Evolutionary conservation across 2,797 vertebrate genomes (phyloP).

Genomic region (Mionectes olivaceus): DNA sequence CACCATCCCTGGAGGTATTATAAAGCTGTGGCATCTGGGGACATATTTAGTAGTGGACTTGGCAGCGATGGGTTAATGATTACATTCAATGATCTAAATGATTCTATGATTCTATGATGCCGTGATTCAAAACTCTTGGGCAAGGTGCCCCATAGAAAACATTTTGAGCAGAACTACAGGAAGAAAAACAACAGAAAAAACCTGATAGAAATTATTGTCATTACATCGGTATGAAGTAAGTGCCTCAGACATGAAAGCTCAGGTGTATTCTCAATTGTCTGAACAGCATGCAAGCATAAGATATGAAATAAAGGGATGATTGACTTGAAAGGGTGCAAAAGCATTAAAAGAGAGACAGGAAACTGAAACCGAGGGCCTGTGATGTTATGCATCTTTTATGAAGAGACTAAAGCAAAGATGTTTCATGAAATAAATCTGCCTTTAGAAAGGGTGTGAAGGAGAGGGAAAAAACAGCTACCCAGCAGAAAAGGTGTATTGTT

Average conservation of each 20-base stretch:
- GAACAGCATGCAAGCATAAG: slow-evolving; percentile 6
- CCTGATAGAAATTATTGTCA: neutral
- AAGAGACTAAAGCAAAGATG: neutral
- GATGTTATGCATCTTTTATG: neutral
- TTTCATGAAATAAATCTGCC: neutral
- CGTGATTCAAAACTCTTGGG: neutral
- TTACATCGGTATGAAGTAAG: neutral
- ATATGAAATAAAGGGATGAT: slow-evolving; percentile 19
- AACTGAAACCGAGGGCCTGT: neutral
- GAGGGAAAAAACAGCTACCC: neutral
- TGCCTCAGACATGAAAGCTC: slow-evolving; percentile 8
- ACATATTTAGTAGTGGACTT: neutral
- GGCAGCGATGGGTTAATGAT: neutral
- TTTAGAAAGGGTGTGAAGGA: neutral
- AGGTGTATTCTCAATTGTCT: slow-evolving; percentile 8
- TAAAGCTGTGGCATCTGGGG: neutral
- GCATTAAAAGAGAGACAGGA: neutral
- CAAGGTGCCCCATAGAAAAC: neutral
- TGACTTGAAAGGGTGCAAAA: slow-evolving; percentile 41
- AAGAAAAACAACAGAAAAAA: neutral
- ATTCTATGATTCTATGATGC: neutral
- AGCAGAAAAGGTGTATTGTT: neutral
- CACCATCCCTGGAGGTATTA: neutral
- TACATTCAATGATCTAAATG: neutral
- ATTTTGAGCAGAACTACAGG: neutral